Evolutionary conservation across 2,888 invertebrate genomes (phyloP).

Genomic region (Pyrgus malvae): DNA sequence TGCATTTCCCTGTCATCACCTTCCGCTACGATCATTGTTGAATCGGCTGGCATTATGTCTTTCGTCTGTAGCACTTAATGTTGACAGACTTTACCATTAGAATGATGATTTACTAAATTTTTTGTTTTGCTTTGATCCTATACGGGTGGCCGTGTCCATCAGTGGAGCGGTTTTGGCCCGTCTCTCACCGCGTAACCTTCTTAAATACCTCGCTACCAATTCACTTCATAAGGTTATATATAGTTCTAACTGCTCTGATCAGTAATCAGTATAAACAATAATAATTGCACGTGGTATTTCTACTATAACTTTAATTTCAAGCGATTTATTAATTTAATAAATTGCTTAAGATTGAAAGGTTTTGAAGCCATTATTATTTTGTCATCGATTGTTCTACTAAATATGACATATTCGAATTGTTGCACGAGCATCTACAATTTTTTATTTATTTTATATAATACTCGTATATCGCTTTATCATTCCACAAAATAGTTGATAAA

Average conservation of each 20-base stretch:
- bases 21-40: constrained; percentile 64
- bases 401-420: too few relatives aligned
- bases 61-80: too few relatives aligned
- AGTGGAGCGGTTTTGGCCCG: constrained; percentile 62
- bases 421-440: too few relatives aligned
- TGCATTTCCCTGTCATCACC: constrained; percentile 53
- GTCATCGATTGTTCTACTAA: too few relatives aligned
- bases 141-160: constrained; percentile 64
- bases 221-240: constrained; percentile 71
- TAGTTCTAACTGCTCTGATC: constrained; percentile 28
- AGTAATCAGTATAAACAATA: constrained; percentile 26
- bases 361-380: too few relatives aligned
- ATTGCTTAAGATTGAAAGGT: too few relatives aligned
- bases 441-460: too few relatives aligned
- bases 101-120: constrained; percentile 34
- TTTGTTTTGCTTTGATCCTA: constrained; percentile 41
- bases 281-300: constrained; percentile 32
- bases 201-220: constrained; percentile 70
- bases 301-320: constrained; percentile 20
- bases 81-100: constrained; percentile 40
- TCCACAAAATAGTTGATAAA: too few relatives aligned
- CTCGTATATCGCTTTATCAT: too few relatives aligned
- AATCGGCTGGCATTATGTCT: constrained; percentile 71
- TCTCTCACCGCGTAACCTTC: constrained; percentile 59
- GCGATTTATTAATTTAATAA: too few relatives aligned